Base-by-base conservation (phyloP, 2,797 vertebrate genomes). In the Pangasius mekongensis region DNA sequence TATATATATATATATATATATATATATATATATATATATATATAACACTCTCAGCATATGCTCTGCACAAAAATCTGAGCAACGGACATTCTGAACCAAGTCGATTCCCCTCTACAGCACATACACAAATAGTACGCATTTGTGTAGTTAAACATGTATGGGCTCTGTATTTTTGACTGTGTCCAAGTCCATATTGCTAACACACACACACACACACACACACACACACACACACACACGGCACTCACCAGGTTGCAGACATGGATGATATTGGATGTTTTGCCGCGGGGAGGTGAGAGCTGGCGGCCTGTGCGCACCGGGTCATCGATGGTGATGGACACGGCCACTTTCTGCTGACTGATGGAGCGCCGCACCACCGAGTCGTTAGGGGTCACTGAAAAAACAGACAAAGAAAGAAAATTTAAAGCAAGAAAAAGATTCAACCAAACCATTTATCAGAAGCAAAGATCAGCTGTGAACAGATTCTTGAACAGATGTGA, bases 301-400 rank as follows among this genome's bases (percentile, higher is more conserved):
- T 97, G 95, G 89, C 95, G 96, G 89, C 95, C 92, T 0, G 95
- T 93, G 77, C 97, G 96, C 85, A 98, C 95, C 0, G 97, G 97
- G 91, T 98, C 98, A 0, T 98, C 97, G 2, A 98, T 97, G 66
- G 97, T 98, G 89, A 98, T 92, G 8, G 97, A 98, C 89, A 98
- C 96, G 0, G 97, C 97, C 0, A 96, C 96, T 92, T 97, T 97
- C 93, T 98, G 97, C 87, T 98, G 97, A 92, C 97, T 98, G 90
- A 98, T 97, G 87, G 97, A 98, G 88, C 97, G 96, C 3, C 97
- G 95, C 89, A 98, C 97, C 92, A 98, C 93, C 0, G 95, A 96
- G 90, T 98, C 97, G 24, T 95, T 97, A 80, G 97, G 95, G 8
- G 96, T 96, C 27, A 97, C 97, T 98, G 90, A 27, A 3, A 10